Base-by-base conservation (phyloP, 2,797 vertebrate species). In the Liasis olivaceus region DNA sequence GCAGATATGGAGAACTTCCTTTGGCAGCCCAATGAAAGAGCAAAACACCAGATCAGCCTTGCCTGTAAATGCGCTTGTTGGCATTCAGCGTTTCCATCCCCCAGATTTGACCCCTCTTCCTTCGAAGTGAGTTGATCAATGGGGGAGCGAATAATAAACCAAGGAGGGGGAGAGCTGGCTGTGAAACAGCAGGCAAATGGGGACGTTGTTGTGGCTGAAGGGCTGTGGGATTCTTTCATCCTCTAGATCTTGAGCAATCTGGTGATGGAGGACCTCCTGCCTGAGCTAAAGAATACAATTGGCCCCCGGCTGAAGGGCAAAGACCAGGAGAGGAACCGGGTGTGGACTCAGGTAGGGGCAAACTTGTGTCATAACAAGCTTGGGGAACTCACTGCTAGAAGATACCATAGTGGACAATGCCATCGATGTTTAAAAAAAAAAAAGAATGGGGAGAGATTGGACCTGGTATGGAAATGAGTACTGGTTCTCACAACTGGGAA, bases 201-300 rank as follows among this genome's bases (percentile, higher is more conserved):
- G 84, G 85, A 20, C 2, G 0, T n/a, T 54, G 14, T 54, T 31
- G 47, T n/a, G 42, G 12, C 8, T 58, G 58, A 60, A 5, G 7
- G 20, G 15, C 54, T 42, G 13, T 8, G 59, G 5, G 11, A 2
- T 51, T 22, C 60, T 20, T 92, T 85, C 0, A 13, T 13, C 8
- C 47, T 13, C 0, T 95, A 99, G 99, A 98, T 99, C 93, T 97
- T 99, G 91, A 98, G 98, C 94, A 99, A 99, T 95, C 97, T 99
- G 96, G 99, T 99, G 96, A 99, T 99, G 99, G 99, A 99, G 97
- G 98, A 98, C 6, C 98, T 99, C 85, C 98, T 98, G 14, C 98
- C 98, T 0, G 98, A 99, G 94, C 97, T 99, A 93, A 98, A 98
- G 94, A 96, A 59, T 0, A 81, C 96, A 93, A 99, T 99, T 0